Evolutionary conservation across 2,888 invertebrate species (phyloP).

Genomic region (Cephus nigrinus): DNA sequence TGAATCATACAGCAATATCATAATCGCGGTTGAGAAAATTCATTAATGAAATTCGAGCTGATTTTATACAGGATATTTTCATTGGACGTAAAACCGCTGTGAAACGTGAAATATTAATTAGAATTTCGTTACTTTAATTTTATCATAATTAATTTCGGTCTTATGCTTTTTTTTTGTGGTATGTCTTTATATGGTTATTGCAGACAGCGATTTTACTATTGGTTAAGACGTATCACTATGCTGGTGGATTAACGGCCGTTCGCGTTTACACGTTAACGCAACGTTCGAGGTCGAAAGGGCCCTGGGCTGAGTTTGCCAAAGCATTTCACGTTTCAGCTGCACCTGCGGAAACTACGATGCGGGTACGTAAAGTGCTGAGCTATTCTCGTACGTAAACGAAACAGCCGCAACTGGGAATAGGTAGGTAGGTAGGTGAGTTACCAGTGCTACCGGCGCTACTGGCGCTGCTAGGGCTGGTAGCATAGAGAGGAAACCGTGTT

Average conservation of each 20-base stretch:
- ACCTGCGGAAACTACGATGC: neutral
- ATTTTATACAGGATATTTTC: neutral
- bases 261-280: neutral
- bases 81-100: neutral
- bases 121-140: neutral
- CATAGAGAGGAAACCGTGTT: neutral
- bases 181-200: neutral
- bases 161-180: neutral
- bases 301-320: neutral
- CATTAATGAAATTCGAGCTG: neutral
- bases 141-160: neutral
- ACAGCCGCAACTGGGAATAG: neutral
- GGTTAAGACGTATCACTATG: neutral
- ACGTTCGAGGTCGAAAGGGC: neutral
- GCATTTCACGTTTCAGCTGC: conserved; percentile 6
- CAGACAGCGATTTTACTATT: neutral
- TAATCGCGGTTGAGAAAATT: neutral
- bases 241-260: neutral
- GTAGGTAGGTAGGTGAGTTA: neutral
- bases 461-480: too few species aligned
- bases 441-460: neutral
- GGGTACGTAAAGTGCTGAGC: conserved; percentile 12
- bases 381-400: conserved; percentile 21
- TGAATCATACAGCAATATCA: neutral
- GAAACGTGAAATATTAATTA: neutral